Evolutionary conservation across 2,888 invertebrate genomes (phyloP), one percentile per base, ranked within the genome.

Genomic region (Rhagophthalmus giganteus): DNA sequence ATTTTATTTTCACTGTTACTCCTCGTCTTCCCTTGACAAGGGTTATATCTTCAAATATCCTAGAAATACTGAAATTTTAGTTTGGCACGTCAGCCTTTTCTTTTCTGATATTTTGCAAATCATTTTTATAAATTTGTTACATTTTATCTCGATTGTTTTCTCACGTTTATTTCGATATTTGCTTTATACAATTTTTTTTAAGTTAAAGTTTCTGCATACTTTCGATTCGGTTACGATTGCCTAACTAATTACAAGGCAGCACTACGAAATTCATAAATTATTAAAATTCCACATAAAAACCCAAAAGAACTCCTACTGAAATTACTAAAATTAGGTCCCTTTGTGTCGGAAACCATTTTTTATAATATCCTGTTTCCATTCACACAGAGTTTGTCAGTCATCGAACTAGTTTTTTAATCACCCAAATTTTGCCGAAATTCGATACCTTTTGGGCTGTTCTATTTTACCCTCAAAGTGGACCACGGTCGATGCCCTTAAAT

Each of bases 341-440:
- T 48, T 41, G 35, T 37, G 31, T 25, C 20, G n/a, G 24, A 40
- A 41, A 10, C 34, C 12, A 28, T 34, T 28, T 42, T 53, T 33
- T 47, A 31, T 38, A 32, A 45, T 44, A 54, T 50, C 51, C 51
- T 42, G 55, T 55, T 55, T 39, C 35, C 47, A 51, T 55, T 55
- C 50, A 44, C 28, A 54, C 42, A 40, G 12, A 25, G 13, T 45
- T 46, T 15, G 54, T 50, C 50, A 47, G 42, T 47, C 47, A 51
- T 48, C 55, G 42, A 40, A 55, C 55, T 47, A 55, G 55, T 55
- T 55, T 47, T 46, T 55, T 48, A 54, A 54, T 42, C 37, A 48
- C 45, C 10, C 25, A 45, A 53, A 46, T 45, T 45, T 55, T 41
- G 51, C 44, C 27, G 55, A 51, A 55, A 55, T 55, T 42, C 28